A percentile compares a stretch with the other conserved stretches of the same genome.
Evolutionary conservation across 2,113 vertebrate species (phyloP).

Genomic region (Austrofundulus limnaeus): DNA sequence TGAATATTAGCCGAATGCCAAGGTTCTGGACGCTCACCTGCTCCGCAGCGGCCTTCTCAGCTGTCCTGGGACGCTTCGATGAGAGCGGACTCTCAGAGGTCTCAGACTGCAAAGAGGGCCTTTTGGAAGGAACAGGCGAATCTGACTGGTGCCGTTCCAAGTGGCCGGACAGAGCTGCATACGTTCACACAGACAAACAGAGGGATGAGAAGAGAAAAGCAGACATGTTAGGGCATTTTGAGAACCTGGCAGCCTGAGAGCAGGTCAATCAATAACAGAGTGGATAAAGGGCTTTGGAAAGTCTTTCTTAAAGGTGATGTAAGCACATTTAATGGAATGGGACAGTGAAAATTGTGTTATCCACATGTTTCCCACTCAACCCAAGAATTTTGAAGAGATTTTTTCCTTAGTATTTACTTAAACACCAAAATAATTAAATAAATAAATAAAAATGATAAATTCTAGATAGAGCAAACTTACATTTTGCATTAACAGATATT

Average conservation of each 20-base stretch:
- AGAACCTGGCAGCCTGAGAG: constrained; percentile 43
- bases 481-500: constrained; percentile 52
- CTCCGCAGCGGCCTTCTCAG: constrained; percentile 88
- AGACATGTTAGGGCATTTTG: constrained; percentile 57
- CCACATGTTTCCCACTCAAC: constrained; percentile 35
- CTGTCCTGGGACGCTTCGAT: constrained; percentile 88
- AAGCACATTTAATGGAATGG: constrained; percentile 57
- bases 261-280: constrained; percentile 65
- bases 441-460: constrained; percentile 51
- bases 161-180: constrained; percentile 81
- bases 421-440: constrained; percentile 58
- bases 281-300: constrained; percentile 58
- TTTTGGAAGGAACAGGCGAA: constrained; percentile 85
- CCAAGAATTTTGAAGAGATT: constrained; percentile 22
- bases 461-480: constrained; percentile 60
- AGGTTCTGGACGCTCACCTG: constrained; percentile 83
- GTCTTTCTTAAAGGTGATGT: constrained; percentile 63
- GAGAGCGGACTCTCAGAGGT: constrained; percentile 85
- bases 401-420: constrained; percentile 51
- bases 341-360: constrained; percentile 39
- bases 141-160: constrained; percentile 89
- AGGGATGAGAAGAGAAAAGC: constrained; percentile 41
- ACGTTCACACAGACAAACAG: constrained; percentile 46
- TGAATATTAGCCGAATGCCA: too few relatives aligned
- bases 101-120: constrained; percentile 83